Evolutionary conservation across 1,140 invertebrate genomes (phyloP).

Genomic region (Trichomalopsis sarcophagae): DNA sequence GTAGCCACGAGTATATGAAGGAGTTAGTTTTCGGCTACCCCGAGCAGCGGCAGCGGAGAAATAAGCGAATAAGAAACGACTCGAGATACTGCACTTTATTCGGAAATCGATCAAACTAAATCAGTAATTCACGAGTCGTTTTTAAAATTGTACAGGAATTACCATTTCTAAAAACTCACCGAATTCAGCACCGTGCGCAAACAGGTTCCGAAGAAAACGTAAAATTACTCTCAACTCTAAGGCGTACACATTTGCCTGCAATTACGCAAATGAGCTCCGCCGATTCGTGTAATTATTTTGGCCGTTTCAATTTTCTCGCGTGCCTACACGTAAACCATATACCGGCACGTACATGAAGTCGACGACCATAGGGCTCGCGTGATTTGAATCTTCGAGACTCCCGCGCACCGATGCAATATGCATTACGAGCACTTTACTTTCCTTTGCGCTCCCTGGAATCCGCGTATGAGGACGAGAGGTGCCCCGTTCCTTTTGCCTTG

Average conservation of each 20-base stretch:
- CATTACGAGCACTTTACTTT: neutral
- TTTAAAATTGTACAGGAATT: no score
- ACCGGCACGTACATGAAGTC: neutral
- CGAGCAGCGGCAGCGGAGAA: no score
- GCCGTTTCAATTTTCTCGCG: neutral
- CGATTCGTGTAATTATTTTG: neutral
- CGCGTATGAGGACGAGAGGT: neutral
- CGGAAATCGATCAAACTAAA: no score
- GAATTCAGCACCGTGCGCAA: no score
- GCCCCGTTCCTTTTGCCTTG: neutral
- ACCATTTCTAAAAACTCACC: no score
- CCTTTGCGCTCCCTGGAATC: constrained; percentile 1
- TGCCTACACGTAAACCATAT: no score
- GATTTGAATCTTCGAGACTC: constrained; percentile 47
- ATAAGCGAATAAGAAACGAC: no score
- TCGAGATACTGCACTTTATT: no score
- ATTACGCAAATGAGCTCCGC: neutral
- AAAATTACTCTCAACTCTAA: neutral
- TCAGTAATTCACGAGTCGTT: no score
- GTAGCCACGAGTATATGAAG: no score
- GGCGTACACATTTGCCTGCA: neutral
- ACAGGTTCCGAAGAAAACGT: neutral
- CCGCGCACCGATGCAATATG: constrained; percentile 25
- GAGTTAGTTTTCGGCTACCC: no score
- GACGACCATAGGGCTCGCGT: constrained; percentile 5